These are phyloP conservation scores for Steinernema feltiae DNA, from an alignment of 1,140 invertebrate genomes.

Conservation along the genomic window DNA sequence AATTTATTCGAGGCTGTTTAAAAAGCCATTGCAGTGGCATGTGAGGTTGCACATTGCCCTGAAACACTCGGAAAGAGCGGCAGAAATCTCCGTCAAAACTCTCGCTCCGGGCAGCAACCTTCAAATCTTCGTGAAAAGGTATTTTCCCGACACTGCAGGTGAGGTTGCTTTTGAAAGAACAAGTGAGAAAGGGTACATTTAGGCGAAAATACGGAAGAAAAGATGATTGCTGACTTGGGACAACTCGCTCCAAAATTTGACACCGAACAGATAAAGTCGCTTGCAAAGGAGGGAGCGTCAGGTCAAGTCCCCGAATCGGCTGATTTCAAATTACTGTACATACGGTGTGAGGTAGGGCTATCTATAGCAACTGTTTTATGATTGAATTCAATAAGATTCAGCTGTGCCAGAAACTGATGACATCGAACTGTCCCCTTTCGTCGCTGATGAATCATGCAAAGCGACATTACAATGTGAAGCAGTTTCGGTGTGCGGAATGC, in stretches of 20 bases:
- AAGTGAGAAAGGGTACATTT: not conserved
- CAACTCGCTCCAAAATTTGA: not conserved
- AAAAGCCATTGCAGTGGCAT: not conserved
- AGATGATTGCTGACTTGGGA: constrained; percentile 1
- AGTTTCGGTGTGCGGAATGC: constrained; percentile 5
- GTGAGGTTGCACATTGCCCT: not conserved
- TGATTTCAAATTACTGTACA: not conserved
- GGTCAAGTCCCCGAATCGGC: not conserved
- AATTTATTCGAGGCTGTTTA: not conserved
- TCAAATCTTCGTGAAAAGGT: not conserved
- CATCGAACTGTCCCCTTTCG: not conserved
- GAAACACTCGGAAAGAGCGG: not conserved
- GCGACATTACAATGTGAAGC: constrained; percentile 2
- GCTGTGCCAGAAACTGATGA: constrained; percentile 4
- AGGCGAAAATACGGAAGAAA: not conserved
- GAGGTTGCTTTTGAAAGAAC: not conserved
- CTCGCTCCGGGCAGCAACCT: not conserved
- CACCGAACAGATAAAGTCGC: not conserved
- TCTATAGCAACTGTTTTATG: not conserved
- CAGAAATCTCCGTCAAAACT: not conserved
- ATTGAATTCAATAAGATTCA: not conserved
- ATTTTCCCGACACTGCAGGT: constrained; percentile 3
- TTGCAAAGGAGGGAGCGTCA: not conserved
- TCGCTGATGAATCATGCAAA: not conserved
- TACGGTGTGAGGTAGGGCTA: not conserved